Percentiles rank a stretch among this genome's conserved stretches.
phyloP scores from a whole-genome alignment of 2,797 vertebrate genomes.

The Artibeus jamaicensis region DNA sequence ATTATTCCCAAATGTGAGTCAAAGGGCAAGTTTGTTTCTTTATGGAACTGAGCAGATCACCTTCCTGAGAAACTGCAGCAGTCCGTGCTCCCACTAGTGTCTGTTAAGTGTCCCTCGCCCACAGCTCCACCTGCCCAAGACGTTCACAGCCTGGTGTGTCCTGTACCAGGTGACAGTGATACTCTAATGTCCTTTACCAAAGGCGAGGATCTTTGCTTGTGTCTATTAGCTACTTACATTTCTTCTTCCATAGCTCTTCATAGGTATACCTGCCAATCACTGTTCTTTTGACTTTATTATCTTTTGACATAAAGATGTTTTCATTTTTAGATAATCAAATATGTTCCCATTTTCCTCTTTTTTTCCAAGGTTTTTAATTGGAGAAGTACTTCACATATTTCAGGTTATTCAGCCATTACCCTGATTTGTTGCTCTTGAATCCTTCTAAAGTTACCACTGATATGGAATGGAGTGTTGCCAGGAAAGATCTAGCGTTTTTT shows the following conservation, averaged over 20 bases:
- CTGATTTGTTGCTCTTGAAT: not conserved
- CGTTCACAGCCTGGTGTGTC: not conserved
- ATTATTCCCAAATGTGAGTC: not conserved
- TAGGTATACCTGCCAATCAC: not conserved
- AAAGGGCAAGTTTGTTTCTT: not conserved
- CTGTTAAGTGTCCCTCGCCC: not conserved
- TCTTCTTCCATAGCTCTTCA: not conserved
- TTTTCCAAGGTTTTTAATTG: not conserved
- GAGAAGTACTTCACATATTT: not conserved
- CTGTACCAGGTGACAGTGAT: not conserved
- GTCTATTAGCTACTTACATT: not conserved
- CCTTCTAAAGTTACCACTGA: not conserved
- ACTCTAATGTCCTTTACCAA: not conserved
- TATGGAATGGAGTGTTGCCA: not conserved
- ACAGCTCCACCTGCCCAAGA: too few species aligned
- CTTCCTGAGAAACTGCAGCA: not conserved
- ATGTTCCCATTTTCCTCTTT: not conserved
- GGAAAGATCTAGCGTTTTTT: not conserved
- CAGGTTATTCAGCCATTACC: not conserved
- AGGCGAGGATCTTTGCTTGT: not conserved
- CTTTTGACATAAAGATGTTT: not conserved
- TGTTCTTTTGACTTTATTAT: not conserved
- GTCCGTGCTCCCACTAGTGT: not conserved
- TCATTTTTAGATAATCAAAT: not conserved
- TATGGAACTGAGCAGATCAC: not conserved